phyloP scores from a whole-genome alignment of 2,113 vertebrate genomes.

The Cichladusa arquata region DNA sequence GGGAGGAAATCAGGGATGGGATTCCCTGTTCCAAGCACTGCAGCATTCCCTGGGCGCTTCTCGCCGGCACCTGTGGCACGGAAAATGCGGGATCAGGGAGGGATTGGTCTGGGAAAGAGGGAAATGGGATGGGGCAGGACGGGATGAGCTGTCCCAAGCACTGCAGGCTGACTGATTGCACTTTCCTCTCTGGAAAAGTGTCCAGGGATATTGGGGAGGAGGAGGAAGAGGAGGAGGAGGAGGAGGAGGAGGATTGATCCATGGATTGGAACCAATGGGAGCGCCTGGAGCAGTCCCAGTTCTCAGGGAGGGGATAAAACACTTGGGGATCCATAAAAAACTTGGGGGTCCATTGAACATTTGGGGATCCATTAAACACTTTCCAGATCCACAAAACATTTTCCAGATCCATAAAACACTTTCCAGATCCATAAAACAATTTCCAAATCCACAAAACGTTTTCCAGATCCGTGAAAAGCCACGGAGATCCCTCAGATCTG shows the following conservation, averaged over 20 bases:
- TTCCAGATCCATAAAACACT: too few species aligned
- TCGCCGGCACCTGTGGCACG: not conserved
- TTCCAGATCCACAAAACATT: too few species aligned
- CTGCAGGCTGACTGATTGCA: not conserved
- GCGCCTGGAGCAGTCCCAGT: fast-evolving
- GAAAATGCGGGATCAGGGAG: not conserved
- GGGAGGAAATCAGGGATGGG: not conserved
- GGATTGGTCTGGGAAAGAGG: slow-evolving; percentile 18
- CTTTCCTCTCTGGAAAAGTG: not conserved
- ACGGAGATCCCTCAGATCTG: fast-evolving
- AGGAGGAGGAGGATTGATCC: not conserved
- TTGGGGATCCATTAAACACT: not conserved
- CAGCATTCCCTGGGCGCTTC: not conserved
- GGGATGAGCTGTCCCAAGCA: not conserved
- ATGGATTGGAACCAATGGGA: not conserved
- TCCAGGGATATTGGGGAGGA: not conserved
- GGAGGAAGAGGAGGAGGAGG: not conserved
- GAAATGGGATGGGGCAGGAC: not conserved
- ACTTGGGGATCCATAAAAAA: not conserved
- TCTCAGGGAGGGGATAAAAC: fast-evolving
- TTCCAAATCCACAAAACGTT: too few species aligned
- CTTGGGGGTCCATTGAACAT: too few species aligned
- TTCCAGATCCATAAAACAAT: too few species aligned
- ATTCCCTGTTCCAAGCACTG: not conserved
- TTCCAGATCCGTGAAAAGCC: not conserved